Percentiles rank a stretch among this genome's conserved stretches.
Conservation (phyloP, 2,797 vertebrate genomes). For the Sphaeramia orbicularis region DNA sequence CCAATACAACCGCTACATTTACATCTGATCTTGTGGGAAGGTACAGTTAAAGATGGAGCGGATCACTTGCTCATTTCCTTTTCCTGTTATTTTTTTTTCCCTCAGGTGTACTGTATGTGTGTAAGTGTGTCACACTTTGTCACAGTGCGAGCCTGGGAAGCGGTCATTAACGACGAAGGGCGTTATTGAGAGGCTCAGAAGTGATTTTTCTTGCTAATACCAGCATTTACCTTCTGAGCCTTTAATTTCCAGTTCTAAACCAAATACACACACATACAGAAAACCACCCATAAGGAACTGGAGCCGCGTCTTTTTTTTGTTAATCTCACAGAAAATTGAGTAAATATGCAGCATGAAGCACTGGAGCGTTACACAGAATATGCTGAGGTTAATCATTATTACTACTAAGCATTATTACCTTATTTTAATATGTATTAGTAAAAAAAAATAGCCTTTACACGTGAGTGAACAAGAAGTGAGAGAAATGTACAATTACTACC, state of each 20-base stretch:
- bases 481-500: too few species aligned
- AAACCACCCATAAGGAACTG: slow-evolving; percentile 22
- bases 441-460: not conserved
- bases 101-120: slow-evolving; percentile 79
- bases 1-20: too few species aligned
- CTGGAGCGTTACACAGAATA: not conserved
- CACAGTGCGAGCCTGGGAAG: slow-evolving; percentile 86
- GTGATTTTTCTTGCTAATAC: slow-evolving; percentile 94
- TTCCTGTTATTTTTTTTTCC: slow-evolving; percentile 62
- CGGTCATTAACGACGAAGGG: slow-evolving; percentile 91
- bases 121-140: slow-evolving; percentile 79
- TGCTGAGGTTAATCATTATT: not conserved
- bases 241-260: slow-evolving; percentile 86
- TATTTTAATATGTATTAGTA: not conserved
- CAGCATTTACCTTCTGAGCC: slow-evolving; percentile 90
- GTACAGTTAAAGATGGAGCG: slow-evolving; percentile 54
- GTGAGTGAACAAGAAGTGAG: not conserved
- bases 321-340: not conserved
- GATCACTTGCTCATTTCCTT: slow-evolving; percentile 69
- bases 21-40: slow-evolving; percentile 50
- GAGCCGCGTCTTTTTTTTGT: not conserved
- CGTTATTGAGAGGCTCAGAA: slow-evolving; percentile 88
- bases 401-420: not conserved
- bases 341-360: not conserved
- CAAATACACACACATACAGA: slow-evolving; percentile 74